Evolutionary conservation across 2,888 invertebrate species (phyloP).

Genomic region (Drosophila algonquin): DNA sequence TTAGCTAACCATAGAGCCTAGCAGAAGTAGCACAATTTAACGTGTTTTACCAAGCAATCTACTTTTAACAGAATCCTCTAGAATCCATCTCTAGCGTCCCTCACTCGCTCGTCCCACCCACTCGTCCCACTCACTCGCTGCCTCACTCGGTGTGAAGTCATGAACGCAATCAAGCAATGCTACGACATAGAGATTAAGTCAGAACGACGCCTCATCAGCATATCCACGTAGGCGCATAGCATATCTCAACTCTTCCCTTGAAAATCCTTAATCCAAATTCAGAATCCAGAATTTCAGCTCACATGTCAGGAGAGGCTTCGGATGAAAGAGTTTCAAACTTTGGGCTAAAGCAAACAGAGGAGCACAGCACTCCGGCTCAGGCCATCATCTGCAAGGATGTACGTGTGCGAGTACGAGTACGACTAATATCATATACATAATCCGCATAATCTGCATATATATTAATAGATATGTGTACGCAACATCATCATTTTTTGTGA

Average conservation of each 20-base stretch:
- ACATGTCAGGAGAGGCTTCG: slow-evolving; percentile 39
- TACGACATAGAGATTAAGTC: slow-evolving; percentile 40
- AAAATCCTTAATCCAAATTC: slow-evolving; percentile 18
- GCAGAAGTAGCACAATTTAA: slow-evolving; percentile 11
- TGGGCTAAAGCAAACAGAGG: slow-evolving; percentile 19
- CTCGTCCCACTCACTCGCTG: too few species aligned
- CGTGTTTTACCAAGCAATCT: slow-evolving; percentile 42
- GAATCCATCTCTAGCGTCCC: not conserved
- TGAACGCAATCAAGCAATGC: slow-evolving; percentile 36
- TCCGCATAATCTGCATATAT: slow-evolving; percentile 48
- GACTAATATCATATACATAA: slow-evolving; percentile 37
- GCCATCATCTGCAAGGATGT: not conserved
- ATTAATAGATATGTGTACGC: slow-evolving; percentile 43
- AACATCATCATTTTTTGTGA: slow-evolving; percentile 37
- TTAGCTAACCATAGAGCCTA: slow-evolving; percentile 29
- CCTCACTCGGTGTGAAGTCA: slow-evolving; percentile 20
- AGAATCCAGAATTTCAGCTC: slow-evolving; percentile 36
- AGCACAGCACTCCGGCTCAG: not conserved
- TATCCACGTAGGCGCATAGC: slow-evolving; percentile 1
- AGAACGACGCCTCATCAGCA: slow-evolving; percentile 35
- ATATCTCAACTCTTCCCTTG: slow-evolving; percentile 6
- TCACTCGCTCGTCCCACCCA: too few species aligned
- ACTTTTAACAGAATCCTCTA: slow-evolving; percentile 31
- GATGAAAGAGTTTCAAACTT: slow-evolving; percentile 29
- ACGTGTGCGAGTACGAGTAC: slow-evolving; percentile 1